Evolutionary conservation across 2,888 invertebrate genomes (phyloP).

Genomic region (Drosophila recens): DNA sequence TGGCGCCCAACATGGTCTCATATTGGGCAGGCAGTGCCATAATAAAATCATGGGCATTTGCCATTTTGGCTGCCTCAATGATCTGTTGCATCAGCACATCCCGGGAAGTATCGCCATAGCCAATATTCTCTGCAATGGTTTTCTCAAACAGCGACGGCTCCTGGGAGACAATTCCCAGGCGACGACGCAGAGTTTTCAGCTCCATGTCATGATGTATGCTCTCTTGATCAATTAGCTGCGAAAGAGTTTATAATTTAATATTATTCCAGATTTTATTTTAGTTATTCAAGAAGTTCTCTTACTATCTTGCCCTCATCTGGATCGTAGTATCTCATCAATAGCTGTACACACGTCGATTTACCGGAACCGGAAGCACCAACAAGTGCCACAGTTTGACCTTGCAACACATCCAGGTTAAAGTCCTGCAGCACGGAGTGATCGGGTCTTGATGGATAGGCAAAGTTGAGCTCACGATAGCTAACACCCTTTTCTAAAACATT

Average conservation of each 20-base stretch:
- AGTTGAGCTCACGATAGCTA: conserved; percentile 89
- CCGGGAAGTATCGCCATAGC: conserved; percentile 93
- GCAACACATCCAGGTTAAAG: conserved; percentile 88
- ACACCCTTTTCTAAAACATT: conserved; percentile 71
- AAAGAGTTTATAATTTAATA: rapidly evolving
- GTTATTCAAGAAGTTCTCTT: conserved; percentile 46
- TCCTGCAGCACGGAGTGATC: conserved; percentile 90
- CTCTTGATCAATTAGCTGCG: conserved; percentile 85
- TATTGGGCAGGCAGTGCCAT: conserved; percentile 91
- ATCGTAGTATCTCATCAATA: conserved; percentile 92
- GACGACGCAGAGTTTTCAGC: conserved; percentile 88
- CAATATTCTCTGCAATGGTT: conserved; percentile 95
- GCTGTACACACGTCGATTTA: conserved; percentile 92
- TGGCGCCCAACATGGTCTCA: conserved; percentile 90
- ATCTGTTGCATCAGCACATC: conserved; percentile 89
- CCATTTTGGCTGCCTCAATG: conserved; percentile 91
- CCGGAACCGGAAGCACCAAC: conserved; percentile 92
- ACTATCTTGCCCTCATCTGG: conserved; percentile 88
- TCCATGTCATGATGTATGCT: conserved; percentile 87
- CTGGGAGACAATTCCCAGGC: conserved; percentile 95
- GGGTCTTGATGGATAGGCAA: conserved; percentile 92
- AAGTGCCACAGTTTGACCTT: conserved; percentile 90
- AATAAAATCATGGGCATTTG: conserved; percentile 95
- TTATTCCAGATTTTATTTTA: rapidly evolving
- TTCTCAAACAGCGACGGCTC: conserved; percentile 95